These are phyloP conservation scores for Heterodera schachtii DNA, from an alignment of 1,140 invertebrate genomes.

Conservation along the genomic window DNA sequence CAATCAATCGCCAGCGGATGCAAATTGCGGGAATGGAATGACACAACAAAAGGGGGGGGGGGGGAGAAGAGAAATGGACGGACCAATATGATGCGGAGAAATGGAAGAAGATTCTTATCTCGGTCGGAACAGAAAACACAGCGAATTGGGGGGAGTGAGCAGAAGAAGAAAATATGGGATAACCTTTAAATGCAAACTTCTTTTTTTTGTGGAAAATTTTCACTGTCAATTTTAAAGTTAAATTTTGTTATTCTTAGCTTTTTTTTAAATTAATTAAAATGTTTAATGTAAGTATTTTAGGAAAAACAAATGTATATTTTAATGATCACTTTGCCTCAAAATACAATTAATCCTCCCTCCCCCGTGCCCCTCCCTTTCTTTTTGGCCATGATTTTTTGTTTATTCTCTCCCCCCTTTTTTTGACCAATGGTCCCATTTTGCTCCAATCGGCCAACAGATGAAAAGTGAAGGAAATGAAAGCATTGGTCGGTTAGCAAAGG, in stretches of 20 bases:
- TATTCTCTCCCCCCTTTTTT: background rate
- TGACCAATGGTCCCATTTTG: background rate
- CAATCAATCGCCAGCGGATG: background rate
- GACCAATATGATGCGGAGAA: background rate
- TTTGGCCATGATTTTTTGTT: background rate
- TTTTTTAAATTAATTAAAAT: no score
- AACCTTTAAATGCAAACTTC: no score
- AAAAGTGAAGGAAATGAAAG: background rate
- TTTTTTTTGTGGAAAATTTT: no score
- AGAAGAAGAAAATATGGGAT: no score
- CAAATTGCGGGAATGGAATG: background rate
- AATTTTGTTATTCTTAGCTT: no score
- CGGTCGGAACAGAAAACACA: background rate
- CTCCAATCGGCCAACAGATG: background rate
- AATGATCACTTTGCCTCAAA: background rate
- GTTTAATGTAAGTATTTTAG: no score
- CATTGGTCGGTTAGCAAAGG: background rate
- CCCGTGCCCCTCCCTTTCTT: background rate
- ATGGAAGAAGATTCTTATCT: conserved; percentile 1
- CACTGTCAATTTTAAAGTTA: no score
- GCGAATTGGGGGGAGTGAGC: no score
- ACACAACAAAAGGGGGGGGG: background rate
- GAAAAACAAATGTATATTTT: no score
- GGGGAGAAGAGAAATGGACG: background rate
- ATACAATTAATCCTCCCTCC: background rate